Base-by-base conservation (phyloP, 2,113 vertebrate genomes). In the Aphyosemion australe region DNA sequence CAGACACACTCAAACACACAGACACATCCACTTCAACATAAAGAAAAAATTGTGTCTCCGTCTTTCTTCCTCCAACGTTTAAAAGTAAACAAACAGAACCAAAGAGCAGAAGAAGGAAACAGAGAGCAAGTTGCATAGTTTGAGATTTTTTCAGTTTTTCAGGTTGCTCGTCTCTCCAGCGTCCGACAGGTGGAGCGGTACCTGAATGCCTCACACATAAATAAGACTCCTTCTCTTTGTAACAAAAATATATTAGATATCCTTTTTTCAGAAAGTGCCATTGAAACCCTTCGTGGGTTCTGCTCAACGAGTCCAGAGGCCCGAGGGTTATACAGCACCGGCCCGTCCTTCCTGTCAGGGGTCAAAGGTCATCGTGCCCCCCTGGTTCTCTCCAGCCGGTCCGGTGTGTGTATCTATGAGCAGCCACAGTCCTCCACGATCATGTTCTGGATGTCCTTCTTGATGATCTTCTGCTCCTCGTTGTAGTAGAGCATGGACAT, bases 401-500 rank as follows among this genome's bases (percentile, higher is more conserved):
- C 74, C 56, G 42, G 58, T n/a, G 0, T 13, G 18, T 4, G 1
- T 0, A 0, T 89, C 85, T 98, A 99, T 0, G 97, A 99, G 79
- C 97, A 99, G 39, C 97, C 97, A 51, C 97, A 99, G 84, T 99
- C 97, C 84, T 99, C 97, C 90, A 99, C 97, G 26, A 99, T 96
- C 97, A 99, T 99, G 84, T 98, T 95, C 88, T 96, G 95, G 76
- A 99, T 98, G 93, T 99, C 97, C 89, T 99, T 98, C 85, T 99
- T 99, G 79, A 99, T 95, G 82, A 99, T 98, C 91, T 98, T 98
- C 69, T 99, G 96, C 79, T 96, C 96, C 54, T 98, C 96, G 0
- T 99, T 96, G 1, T 99, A 98, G 90, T 99, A 99, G 21, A 99
- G 89, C 97, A 99, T 99, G 80, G 96, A 98, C 97, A 99, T 99